Percentiles rank a stretch among this genome's conserved stretches.
phyloP scores from a whole-genome alignment of 2,888 invertebrate species.

The Luperina nickerlii region DNA sequence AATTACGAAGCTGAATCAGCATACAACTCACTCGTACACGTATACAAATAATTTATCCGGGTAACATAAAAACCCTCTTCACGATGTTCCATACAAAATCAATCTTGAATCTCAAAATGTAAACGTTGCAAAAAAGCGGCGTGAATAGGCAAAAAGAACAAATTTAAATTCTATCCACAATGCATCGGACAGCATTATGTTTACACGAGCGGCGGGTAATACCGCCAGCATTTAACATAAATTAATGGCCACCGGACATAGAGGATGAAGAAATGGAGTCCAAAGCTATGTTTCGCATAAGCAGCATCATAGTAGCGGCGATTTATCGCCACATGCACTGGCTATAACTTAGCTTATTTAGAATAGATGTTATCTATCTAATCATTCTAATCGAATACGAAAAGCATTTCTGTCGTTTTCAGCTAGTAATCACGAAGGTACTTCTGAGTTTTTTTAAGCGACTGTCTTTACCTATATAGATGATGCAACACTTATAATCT shows the following conservation, averaged over 20 bases:
- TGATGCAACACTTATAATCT: background rate
- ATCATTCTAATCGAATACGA: no score
- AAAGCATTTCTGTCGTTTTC: background rate
- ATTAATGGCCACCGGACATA: constrained; percentile 68
- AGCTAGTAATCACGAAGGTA: background rate
- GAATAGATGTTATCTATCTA: background rate
- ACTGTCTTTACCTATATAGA: background rate
- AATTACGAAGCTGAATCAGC: constrained; percentile 14
- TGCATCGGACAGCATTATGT: constrained; percentile 64
- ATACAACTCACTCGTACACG: constrained; percentile 19
- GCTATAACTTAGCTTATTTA: background rate
- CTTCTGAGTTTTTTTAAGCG: background rate
- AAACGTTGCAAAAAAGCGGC: constrained; percentile 47
- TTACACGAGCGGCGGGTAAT: constrained; percentile 55
- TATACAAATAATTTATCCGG: constrained; percentile 31
- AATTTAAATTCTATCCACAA: constrained; percentile 61
- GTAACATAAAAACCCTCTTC: constrained; percentile 30
- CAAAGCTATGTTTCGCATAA: background rate
- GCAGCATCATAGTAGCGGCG: background rate
- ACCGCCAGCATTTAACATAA: constrained; percentile 70
- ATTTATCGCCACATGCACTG: background rate
- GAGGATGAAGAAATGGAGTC: constrained; percentile 55
- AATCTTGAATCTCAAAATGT: constrained; percentile 55
- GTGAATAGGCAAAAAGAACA: constrained; percentile 48
- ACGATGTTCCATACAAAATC: constrained; percentile 45